Base-by-base conservation (phyloP, 2,797 vertebrate genomes). In the Acanthornis magna region DNA sequence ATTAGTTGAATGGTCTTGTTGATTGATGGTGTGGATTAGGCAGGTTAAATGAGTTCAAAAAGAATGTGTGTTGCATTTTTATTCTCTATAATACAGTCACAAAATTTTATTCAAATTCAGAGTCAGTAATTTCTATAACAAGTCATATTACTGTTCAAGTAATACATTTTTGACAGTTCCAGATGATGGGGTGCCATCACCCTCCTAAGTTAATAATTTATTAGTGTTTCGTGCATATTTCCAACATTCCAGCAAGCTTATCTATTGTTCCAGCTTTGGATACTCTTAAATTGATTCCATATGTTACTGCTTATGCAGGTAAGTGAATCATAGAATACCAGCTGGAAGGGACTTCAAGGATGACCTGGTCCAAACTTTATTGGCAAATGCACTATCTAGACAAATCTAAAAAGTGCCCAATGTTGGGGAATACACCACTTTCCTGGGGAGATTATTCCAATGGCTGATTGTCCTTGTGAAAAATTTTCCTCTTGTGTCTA, bases 21-120 rank as follows among this genome's bases (percentile, higher is more conserved):
- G 61, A 67, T 42, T 81, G 58, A 81, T 2, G 1, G 18, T 40
- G 7, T 73, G 27, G 61, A 85, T 75, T 57, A 80, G 23, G 32
- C 38, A 74, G 32, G 50, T 89, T 83, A 93, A 85, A 77, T 32
- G 12, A 89, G 36, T 83, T 85, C 63, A 79, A 65, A 75, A 23
- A 62, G 32, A 80, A 80, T 42, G 51, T 2, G 0, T 42, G 20
- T 57, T 53, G 55, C 16, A 43, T 61, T 19, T 77, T 91, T 74
- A 76, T 87, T 85, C 45, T 50, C 53, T 45, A 19, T 17, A 25
- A 53, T 40, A 30, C 5, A 71, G 57, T 50, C 40, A 74, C 17
- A 77, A 82, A 50, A 75, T 54, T 62, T 45, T n/a, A 50, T 27
- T 77, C 15, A 38, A 63, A 67, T 71, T 83, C 48, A n/a, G 6